Evolutionary conservation across 2,113 vertebrate species (phyloP), one percentile per base, ranked within the genome.

Genomic region (Triplophysa tibetana): DNA sequence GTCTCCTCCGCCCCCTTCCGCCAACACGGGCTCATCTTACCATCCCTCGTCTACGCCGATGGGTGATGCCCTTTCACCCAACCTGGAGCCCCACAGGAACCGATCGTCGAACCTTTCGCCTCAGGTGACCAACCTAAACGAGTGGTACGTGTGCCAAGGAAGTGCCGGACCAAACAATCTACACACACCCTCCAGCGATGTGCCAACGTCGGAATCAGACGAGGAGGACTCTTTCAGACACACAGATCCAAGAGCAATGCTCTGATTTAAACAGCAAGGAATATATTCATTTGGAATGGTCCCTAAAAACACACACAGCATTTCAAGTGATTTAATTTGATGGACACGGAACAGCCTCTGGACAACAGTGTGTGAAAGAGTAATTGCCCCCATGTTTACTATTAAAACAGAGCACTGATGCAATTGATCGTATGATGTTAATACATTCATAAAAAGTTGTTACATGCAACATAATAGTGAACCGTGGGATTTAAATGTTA

Each of bases 91-190:
- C 61, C 91, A 90, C 79, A 87, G 95, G 82, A 94, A 89, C 86
- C 94, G 92, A 63, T 88, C 93, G 0, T 74, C 93, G 56, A 94
- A 93, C 89, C 93, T 98, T 12, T 98, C 95, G 77, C 95, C 96
- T 87, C 96, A 96, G 87, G 97, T 97, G 85, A 97, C 95, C 89
- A 95, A 99, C 92, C 96, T 99, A 89, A 99, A 96, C 75, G 97
- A 99, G 92, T 99, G 97, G 96, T 98, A 99, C 33, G 96, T 97
- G 81, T 98, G 96, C 89, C 96, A 98, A 86, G 96, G 96, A 16
- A 95, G 93, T 72, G 96, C 93, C 0, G 94, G 87, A 0, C 92
- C 94, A 66, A 94, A 94, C 83, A 94, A 95, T 89, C 92, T 97
- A 63, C 96, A 95, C 86, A 94, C 94, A 14, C 95, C 97, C 73